phyloP scores from a whole-genome alignment of 2,797 vertebrate genomes.

The Molothrus ater region DNA sequence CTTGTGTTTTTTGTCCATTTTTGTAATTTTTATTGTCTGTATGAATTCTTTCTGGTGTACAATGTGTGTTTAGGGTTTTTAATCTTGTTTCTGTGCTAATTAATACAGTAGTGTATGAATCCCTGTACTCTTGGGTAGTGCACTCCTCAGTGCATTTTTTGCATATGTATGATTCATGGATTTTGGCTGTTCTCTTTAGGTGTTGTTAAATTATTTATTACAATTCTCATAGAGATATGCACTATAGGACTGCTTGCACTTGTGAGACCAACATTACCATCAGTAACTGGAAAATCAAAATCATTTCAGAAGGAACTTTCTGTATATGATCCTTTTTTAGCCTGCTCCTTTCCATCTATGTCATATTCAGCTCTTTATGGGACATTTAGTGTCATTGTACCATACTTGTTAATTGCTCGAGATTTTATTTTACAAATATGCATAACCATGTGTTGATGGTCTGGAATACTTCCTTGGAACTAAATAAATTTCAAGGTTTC shows the following conservation, averaged over 20 bases:
- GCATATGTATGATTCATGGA: fast-evolving
- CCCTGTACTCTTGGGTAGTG: background rate
- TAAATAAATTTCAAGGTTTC: background rate
- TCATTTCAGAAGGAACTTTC: background rate
- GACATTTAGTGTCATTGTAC: background rate
- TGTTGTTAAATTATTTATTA: background rate
- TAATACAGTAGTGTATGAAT: background rate
- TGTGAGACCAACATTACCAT: background rate
- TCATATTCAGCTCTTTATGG: background rate
- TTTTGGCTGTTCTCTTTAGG: background rate
- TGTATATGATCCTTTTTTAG: background rate
- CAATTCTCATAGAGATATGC: background rate
- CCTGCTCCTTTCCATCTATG: background rate
- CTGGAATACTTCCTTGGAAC: background rate
- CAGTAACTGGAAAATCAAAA: background rate
- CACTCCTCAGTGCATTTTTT: background rate
- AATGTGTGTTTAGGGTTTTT: background rate
- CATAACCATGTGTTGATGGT: background rate
- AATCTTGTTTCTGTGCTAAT: background rate
- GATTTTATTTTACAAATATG: background rate
- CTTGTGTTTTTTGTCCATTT: background rate
- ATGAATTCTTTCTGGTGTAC: background rate
- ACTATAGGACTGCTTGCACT: background rate
- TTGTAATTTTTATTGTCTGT: background rate
- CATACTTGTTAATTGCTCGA: background rate